Conservation (phyloP, 2,888 invertebrate genomes). For the Pyrochroa serraticornis region DNA sequence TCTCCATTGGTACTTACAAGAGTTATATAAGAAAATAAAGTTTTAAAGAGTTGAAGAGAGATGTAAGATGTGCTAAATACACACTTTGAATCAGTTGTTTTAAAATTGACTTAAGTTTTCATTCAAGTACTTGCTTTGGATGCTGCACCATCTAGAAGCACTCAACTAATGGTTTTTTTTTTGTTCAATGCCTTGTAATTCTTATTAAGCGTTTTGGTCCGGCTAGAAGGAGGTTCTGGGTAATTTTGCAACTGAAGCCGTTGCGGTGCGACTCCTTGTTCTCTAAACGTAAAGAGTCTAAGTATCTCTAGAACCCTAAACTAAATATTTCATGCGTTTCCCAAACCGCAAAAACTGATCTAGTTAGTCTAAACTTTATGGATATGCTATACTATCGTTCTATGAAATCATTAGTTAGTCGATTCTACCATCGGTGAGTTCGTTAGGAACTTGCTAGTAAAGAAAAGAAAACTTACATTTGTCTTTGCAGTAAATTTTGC, state of each 20-base stretch:
- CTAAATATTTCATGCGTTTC: neutral
- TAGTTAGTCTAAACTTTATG: slow-evolving; percentile 33
- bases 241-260: too few species aligned
- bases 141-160: too few species aligned
- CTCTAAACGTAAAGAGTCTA: neutral
- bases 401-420: slow-evolving; percentile 4
- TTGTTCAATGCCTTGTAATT: too few species aligned
- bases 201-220: too few species aligned
- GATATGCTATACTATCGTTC: slow-evolving; percentile 31
- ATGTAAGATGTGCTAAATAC: too few species aligned
- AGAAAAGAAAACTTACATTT: slow-evolving; percentile 71
- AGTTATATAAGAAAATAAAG: too few species aligned
- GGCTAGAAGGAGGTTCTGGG: neutral
- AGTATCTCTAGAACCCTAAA: neutral
- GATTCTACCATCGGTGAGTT: slow-evolving; percentile 11
- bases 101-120: too few species aligned
- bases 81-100: too few species aligned
- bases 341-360: neutral
- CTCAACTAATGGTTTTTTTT: too few species aligned
- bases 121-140: too few species aligned
- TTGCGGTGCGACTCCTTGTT: neutral
- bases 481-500: slow-evolving; percentile 86
- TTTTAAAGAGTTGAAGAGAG: too few species aligned
- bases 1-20: too few species aligned
- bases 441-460: slow-evolving; percentile 9